Percentiles rank a stretch among this genome's conserved stretches.
phyloP scores from a whole-genome alignment of 2,888 invertebrate species.

The Spodoptera picta region DNA sequence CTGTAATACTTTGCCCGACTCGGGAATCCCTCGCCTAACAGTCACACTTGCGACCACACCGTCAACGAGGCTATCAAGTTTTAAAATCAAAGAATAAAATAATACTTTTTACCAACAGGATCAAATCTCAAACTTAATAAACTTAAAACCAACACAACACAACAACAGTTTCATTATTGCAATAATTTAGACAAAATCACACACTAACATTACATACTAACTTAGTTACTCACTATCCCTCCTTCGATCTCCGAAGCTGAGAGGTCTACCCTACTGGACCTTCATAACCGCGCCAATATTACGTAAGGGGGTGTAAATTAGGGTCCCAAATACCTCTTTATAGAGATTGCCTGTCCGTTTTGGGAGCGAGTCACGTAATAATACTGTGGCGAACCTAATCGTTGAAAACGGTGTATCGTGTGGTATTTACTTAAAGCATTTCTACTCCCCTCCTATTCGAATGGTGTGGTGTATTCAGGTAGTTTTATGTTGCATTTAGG shows the following conservation, averaged over 20 bases:
- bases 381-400: constrained; percentile 80
- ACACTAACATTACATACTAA: constrained; percentile 16
- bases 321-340: constrained; percentile 85
- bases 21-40: no score
- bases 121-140: no score
- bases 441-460: constrained; percentile 39
- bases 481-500: constrained; percentile 46
- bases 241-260: constrained; percentile 58
- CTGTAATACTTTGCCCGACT: no score
- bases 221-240: constrained; percentile 13
- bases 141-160: no score
- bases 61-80: no score
- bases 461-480: constrained; percentile 25
- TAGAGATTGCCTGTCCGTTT: constrained; percentile 83
- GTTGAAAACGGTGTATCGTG: constrained; percentile 62
- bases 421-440: constrained; percentile 70
- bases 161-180: not conserved
- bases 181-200: constrained; percentile 15
- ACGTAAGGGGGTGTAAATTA: constrained; percentile 86
- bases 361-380: constrained; percentile 83
- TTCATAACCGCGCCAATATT: constrained; percentile 82
- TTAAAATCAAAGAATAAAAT: no score
- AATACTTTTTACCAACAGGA: no score
- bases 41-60: no score
- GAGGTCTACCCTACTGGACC: constrained; percentile 70